These are phyloP conservation scores for Hydrocynus forskahlii DNA, from an alignment of 2,797 vertebrate genomes.

Conservation along the genomic window DNA sequence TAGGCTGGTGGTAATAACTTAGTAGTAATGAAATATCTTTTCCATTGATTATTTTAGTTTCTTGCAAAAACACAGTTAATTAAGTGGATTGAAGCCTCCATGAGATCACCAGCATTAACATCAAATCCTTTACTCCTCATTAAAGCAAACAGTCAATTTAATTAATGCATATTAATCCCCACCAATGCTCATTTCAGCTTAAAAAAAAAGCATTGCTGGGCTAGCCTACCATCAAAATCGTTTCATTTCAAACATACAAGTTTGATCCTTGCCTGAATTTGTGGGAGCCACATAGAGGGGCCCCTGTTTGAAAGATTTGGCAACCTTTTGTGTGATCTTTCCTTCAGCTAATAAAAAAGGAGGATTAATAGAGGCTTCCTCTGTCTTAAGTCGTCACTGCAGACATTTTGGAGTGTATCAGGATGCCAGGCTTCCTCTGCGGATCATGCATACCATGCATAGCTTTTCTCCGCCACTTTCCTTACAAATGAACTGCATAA, in stretches of 20 bases:
- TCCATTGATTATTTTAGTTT: slow-evolving; percentile 88
- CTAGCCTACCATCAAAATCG: slow-evolving; percentile 66
- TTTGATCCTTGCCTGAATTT: slow-evolving; percentile 64
- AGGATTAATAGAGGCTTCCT: slow-evolving; percentile 50
- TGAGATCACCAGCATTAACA: slow-evolving; percentile 93
- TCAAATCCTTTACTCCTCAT: slow-evolving; percentile 95
- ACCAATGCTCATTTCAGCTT: slow-evolving; percentile 93
- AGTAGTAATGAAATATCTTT: slow-evolving; percentile 77
- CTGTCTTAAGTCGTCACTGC: slow-evolving; percentile 43
- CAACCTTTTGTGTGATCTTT: slow-evolving; percentile 56
- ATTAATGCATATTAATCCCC: slow-evolving; percentile 97
- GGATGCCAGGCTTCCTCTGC: slow-evolving; percentile 24
- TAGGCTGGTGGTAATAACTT: slow-evolving; percentile 65
- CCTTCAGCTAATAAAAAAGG: slow-evolving; percentile 60
- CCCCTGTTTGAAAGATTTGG: slow-evolving; percentile 50
- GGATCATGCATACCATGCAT: neutral
- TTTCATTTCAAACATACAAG: slow-evolving; percentile 61
- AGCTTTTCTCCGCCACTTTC: slow-evolving; percentile 18
- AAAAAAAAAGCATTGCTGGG: slow-evolving; percentile 71
- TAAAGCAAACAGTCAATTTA: slow-evolving; percentile 97
- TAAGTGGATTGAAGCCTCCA: slow-evolving; percentile 88
- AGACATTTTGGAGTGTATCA: slow-evolving; percentile 24
- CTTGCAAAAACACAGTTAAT: slow-evolving; percentile 90
- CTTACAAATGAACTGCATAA: slow-evolving; percentile 36
- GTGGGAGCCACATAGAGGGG: slow-evolving; percentile 40